These are phyloP conservation scores for Simalia tracyae DNA, from an alignment of 2,797 vertebrate species.

Conservation along the genomic window DNA sequence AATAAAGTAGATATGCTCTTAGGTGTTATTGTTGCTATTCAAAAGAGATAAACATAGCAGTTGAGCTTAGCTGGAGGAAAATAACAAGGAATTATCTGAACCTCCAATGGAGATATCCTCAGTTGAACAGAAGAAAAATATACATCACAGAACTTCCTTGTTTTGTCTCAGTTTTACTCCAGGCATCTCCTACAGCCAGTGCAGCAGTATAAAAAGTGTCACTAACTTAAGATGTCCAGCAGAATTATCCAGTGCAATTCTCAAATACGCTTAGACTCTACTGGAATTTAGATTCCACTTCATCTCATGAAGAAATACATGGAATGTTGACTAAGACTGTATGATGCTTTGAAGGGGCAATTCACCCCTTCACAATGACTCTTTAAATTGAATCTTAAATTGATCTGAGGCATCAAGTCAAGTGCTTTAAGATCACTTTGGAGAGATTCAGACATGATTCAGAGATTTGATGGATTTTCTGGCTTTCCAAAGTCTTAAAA, in stretches of 20 bases:
- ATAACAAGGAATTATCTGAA: neutral
- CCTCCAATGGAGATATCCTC: neutral
- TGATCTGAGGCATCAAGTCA: neutral
- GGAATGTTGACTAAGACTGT: neutral
- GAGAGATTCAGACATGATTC: neutral
- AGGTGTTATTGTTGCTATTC: neutral
- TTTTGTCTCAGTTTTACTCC: neutral
- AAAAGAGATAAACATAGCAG: neutral
- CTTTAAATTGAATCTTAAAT: neutral
- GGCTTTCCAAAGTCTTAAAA: neutral
- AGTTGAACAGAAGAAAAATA: neutral
- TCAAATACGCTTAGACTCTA: neutral
- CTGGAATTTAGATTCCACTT: neutral
- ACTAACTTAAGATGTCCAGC: neutral
- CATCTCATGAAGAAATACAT: neutral
- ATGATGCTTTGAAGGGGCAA: neutral
- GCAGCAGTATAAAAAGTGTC: neutral
- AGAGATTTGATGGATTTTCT: neutral
- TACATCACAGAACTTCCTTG: neutral
- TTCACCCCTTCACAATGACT: neutral
- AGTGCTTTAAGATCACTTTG: neutral
- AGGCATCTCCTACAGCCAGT: neutral
- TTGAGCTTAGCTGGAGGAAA: neutral
- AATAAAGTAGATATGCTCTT: neutral
- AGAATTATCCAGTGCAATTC: neutral